Percentiles rank a stretch among this genome's conserved stretches.
These are phyloP conservation scores for Lithodes maja DNA, from an alignment of 2,888 invertebrate genomes.

Conservation along the genomic window DNA sequence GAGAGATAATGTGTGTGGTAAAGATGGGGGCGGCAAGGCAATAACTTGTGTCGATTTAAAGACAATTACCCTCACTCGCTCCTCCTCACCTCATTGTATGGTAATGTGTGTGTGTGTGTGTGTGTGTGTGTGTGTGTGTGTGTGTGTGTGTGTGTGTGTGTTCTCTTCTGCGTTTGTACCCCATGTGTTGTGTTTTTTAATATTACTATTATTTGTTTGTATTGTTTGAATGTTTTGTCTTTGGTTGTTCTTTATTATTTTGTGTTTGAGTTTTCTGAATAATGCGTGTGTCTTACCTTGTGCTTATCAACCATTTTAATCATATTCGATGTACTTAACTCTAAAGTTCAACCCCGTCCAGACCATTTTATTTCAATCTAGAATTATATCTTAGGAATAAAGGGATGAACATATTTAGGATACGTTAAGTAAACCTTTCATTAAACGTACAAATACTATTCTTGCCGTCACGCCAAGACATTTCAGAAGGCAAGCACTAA, in stretches of 20 bases:
- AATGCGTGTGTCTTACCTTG: too few species aligned
- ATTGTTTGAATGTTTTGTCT: neutral
- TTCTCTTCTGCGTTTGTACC: neutral
- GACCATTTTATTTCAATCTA: too few species aligned
- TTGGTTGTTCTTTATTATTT: neutral
- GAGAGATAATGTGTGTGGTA: neutral
- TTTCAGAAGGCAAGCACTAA: too few species aligned
- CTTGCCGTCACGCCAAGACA: too few species aligned
- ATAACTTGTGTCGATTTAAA: neutral
- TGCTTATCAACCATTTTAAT: too few species aligned
- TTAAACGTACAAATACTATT: too few species aligned
- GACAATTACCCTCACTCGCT: neutral
- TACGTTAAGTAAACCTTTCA: too few species aligned
- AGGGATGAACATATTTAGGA: too few species aligned
- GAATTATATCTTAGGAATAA: too few species aligned
- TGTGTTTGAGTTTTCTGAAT: neutral
- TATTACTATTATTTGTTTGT: neutral
- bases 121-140: neutral
- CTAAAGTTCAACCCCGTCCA: too few species aligned
- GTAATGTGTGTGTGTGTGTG: neutral
- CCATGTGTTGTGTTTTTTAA: neutral
- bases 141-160: neutral
- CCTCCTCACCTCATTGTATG: neutral
- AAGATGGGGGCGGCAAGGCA: neutral
- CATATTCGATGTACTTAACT: too few species aligned